Conservation (phyloP, 2,797 vertebrate species). For the Microtus agrestis region DNA sequence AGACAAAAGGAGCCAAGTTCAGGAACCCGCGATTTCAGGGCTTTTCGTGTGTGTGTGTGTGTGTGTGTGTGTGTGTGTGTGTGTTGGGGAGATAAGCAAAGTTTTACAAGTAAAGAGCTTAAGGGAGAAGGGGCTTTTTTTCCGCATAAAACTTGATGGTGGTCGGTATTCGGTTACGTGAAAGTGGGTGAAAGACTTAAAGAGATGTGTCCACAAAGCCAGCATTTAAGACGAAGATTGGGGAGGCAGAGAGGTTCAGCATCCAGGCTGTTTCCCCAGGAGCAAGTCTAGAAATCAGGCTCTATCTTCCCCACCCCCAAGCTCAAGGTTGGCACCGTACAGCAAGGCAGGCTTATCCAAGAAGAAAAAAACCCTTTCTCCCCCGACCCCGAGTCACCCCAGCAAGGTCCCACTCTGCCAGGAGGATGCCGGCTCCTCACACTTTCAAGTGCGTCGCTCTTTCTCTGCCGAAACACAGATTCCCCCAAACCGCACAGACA, state of each 20-base stretch:
- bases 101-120: neutral
- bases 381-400: neutral
- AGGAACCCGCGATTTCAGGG: neutral
- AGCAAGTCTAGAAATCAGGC: neutral
- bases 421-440: neutral
- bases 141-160: slow-evolving; percentile 22
- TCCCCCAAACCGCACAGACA: neutral
- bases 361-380: neutral
- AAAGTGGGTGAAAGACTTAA: slow-evolving; percentile 56
- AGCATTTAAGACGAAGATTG: neutral
- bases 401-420: neutral
- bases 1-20: neutral
- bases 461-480: neutral
- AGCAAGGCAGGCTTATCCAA: neutral
- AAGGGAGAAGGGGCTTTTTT: neutral
- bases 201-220: neutral
- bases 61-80: neutral
- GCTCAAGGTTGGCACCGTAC: slow-evolving; percentile 4
- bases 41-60: neutral
- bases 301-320: neutral
- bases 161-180: neutral
- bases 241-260: neutral
- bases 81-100: neutral
- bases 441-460: neutral
- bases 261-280: neutral